Conservation (phyloP, 2,797 vertebrate species). For the Fundulus diaphanus region DNA sequence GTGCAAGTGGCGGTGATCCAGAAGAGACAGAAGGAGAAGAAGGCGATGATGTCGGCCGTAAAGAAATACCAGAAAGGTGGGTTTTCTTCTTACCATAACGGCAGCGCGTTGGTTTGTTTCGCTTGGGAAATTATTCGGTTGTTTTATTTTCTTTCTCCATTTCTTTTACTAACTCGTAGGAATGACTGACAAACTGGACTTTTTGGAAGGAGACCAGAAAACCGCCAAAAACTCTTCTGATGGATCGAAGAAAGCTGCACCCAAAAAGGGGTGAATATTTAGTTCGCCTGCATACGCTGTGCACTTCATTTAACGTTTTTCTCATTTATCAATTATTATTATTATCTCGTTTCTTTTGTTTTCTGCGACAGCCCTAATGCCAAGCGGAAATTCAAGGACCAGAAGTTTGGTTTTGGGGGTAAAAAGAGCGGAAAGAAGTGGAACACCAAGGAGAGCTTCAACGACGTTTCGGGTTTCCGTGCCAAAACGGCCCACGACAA, state of each 20-base stretch:
- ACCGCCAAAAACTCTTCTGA: conserved; percentile 56
- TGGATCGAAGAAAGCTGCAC: conserved; percentile 53
- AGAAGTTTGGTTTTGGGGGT: conserved; percentile 96
- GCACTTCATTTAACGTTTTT: rapidly evolving
- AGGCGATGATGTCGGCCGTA: conserved; percentile 91
- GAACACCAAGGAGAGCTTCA: conserved; percentile 94
- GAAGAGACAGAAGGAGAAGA: conserved; percentile 95
- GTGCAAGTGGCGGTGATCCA: conserved; percentile 95
- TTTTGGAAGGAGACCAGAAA: conserved; percentile 91
- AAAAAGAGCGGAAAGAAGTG: conserved; percentile 94
- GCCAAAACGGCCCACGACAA: conserved; percentile 86
- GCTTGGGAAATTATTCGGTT: background rate
- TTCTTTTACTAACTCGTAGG: conserved; percentile 73
- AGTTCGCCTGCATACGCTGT: background rate
- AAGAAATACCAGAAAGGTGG: conserved; percentile 98
- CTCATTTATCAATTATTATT: background rate
- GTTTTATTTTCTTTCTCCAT: no score
- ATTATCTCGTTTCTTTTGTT: background rate
- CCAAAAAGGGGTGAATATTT: conserved; percentile 83
- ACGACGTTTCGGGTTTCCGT: conserved; percentile 91
- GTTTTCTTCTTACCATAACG: background rate
- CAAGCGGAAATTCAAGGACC: conserved; percentile 93
- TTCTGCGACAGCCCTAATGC: conserved; percentile 83
- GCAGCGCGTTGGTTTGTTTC: background rate
- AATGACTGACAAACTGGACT: conserved; percentile 96